These are phyloP conservation scores for Zoroaster sp. DNA, from an alignment of 53 echinoderm and acorn worm species.

Conservation along the genomic window DNA sequence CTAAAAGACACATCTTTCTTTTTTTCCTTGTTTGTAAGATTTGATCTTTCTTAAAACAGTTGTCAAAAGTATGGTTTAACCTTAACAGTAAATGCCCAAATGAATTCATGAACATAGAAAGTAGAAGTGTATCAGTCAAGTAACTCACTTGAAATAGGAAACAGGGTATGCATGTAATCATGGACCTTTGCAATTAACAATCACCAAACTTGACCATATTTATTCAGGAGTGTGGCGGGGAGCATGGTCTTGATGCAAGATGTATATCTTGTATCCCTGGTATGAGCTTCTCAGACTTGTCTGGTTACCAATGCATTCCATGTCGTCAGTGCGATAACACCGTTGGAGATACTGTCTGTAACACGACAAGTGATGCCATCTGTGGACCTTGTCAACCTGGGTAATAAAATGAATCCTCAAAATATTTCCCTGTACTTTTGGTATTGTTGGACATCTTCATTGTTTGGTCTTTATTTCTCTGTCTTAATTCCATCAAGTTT, in stretches of 20 bases:
- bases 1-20: too few species aligned
- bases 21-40: too few species aligned
- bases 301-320: neutral
- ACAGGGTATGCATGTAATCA: too few species aligned
- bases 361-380: neutral
- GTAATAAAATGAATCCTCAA: neutral
- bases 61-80: too few species aligned
- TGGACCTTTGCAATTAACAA: too few species aligned
- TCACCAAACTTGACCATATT: too few species aligned
- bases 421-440: neutral
- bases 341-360: neutral
- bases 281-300: neutral
- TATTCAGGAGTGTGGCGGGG: neutral
- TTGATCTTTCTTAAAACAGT: too few species aligned
- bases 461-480: neutral
- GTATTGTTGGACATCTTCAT: neutral
- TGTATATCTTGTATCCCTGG: neutral
- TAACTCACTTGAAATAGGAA: too few species aligned
- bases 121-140: too few species aligned
- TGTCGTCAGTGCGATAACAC: neutral
- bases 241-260: neutral
- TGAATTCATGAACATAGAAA: too few species aligned
- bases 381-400: neutral
- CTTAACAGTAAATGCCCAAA: too few species aligned
- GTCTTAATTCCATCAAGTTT: too few species aligned